A percentile compares a stretch with the other conserved stretches of the same genome.
Evolutionary conservation across 2,797 vertebrate genomes (phyloP).

Genomic region (Eulemur albifrons): DNA sequence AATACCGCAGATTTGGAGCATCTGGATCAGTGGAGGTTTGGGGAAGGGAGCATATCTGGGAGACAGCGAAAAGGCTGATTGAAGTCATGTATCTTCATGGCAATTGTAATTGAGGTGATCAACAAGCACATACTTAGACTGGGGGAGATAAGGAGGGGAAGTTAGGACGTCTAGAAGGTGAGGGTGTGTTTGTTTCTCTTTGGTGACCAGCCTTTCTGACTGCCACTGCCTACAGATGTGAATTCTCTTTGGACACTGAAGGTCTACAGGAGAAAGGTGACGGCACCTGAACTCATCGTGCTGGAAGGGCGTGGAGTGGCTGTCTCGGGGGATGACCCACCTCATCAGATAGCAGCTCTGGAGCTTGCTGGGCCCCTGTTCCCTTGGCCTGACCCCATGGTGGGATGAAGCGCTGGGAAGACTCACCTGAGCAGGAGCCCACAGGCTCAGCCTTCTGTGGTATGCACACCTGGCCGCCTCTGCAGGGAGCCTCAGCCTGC

Average conservation of each 20-base stretch:
- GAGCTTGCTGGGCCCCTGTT: not conserved
- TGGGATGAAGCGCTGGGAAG: not conserved
- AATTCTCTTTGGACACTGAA: not conserved
- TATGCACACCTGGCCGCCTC: not conserved
- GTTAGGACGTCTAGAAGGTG: not conserved
- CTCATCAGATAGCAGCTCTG: not conserved
- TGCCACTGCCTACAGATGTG: not conserved
- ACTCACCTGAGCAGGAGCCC: conserved; percentile 74
- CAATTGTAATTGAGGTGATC: not conserved
- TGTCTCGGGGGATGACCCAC: not conserved
- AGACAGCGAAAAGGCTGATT: not conserved
- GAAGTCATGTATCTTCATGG: not conserved
- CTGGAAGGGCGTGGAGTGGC: not conserved
- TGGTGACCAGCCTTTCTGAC: not conserved
- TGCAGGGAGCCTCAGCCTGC: conserved; percentile 24
- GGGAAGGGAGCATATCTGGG: not conserved
- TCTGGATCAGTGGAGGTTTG: not conserved
- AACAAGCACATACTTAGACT: not conserved
- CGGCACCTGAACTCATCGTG: not conserved
- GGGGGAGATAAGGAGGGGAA: not conserved
- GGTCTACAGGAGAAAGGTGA: not conserved
- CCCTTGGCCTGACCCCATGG: not conserved
- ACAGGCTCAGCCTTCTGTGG: not conserved
- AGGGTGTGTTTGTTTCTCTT: not conserved
- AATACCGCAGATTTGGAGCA: not conserved